Base-by-base conservation (phyloP, 2,888 invertebrate genomes). In the Pegoplata infirma region DNA sequence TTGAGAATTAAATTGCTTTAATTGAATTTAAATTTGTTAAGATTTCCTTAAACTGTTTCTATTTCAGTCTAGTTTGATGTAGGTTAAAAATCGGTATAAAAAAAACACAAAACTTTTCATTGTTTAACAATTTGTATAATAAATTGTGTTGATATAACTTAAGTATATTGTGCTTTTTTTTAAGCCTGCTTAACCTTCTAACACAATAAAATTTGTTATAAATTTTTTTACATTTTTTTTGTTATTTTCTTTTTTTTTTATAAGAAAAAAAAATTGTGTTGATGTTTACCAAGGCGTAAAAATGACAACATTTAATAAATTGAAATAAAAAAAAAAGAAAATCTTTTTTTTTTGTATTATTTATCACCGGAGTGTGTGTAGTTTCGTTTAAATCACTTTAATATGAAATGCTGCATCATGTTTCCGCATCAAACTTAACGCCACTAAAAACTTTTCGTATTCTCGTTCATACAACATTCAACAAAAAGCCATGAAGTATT, bases 251-350 rank as follows among this genome's bases (percentile, higher is more conserved):
- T 40, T 40, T 2, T n/a, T 40, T 32, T 40, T 40, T 40, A 12
- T 40, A 40, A 28, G 8, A 53, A 23, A 53, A 16, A 25, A 55
- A 25, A 14, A 56, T 14, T 5, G 61, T 47, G 46, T 63, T 78
- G 55, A 44, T 78, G 78, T 51, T 83, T 83, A 85, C 80, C 85
- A 84, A 86, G 85, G 85, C 86, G 84, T 86, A 83, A 85, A 86
- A 85, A 85, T 83, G 84, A 83, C 85, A 84, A 82, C 82, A 82
- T 82, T 83, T 82, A 77, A 71, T 76, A 77, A 66, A n/a, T n/a
- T n/a, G n/a, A 10, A 16, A 32, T 12, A 51, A 32, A 58, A 55
- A 25, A 51, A 5, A 23, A 66, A 58, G 44, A 46, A 47, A 36
- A 56, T 36, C 21, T 59, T 32, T 14, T 47, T 61, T 61, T 16